Evolutionary conservation across 2,888 invertebrate species (phyloP).

Genomic region (Andricus curvator): DNA sequence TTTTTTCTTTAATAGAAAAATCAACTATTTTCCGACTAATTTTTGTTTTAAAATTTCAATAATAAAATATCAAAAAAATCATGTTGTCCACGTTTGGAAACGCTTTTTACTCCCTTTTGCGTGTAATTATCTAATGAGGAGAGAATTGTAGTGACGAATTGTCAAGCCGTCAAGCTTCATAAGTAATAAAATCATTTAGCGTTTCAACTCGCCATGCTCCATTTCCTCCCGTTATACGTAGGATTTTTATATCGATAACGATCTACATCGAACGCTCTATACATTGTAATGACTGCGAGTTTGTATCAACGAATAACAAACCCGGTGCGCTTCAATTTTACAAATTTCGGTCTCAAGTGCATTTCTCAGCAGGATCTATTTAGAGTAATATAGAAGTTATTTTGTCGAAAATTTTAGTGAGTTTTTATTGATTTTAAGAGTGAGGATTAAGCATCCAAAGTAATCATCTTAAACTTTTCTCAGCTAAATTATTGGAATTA

Average conservation of each 20-base stretch:
- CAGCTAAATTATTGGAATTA: no score
- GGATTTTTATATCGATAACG: constrained; percentile 33
- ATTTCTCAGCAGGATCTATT: constrained; percentile 19
- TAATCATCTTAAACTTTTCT: no score
- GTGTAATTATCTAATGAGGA: not conserved
- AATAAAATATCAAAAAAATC: not conserved
- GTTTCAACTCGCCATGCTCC: not conserved
- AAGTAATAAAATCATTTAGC: constrained; percentile 6
- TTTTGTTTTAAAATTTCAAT: not conserved
- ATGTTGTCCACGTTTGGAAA: not conserved
- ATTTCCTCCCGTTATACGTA: constrained; percentile 11
- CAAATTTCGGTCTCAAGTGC: constrained; percentile 2
- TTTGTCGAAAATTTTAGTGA: not conserved
- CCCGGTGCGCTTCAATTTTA: constrained; percentile 20
- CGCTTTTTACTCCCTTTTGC: not conserved
- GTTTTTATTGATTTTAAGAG: no score
- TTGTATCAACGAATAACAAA: constrained; percentile 22
- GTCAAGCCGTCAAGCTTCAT: not conserved
- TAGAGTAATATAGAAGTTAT: not conserved
- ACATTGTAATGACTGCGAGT: constrained; percentile 13
- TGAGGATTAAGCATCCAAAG: no score
- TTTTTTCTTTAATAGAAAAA: not conserved
- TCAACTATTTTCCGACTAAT: not conserved
- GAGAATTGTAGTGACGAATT: not conserved
- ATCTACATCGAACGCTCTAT: constrained; percentile 34